Conservation (phyloP, 2,113 vertebrate species). For the Litocranius walleri region DNA sequence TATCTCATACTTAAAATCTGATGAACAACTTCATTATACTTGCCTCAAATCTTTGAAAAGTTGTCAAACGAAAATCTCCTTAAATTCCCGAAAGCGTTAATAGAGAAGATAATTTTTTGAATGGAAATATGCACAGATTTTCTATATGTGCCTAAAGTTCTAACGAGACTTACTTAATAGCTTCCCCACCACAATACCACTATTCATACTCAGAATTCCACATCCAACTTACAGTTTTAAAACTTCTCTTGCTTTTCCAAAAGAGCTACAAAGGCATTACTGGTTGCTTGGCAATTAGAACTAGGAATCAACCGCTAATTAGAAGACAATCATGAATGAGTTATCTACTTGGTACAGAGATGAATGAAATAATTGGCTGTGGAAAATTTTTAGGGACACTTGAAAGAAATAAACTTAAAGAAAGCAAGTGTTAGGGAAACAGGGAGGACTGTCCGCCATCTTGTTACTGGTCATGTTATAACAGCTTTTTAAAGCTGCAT, state of each 20-base stretch:
- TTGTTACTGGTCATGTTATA: constrained; percentile 49
- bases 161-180: constrained; percentile 45
- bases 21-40: constrained; percentile 80
- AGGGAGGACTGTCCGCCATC: constrained; percentile 49
- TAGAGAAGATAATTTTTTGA: constrained; percentile 84
- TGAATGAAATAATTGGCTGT: constrained; percentile 69
- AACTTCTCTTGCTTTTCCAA: constrained; percentile 55
- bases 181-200: constrained; percentile 53
- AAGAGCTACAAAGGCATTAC: constrained; percentile 67
- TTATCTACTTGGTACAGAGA: constrained; percentile 43
- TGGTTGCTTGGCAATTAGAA: constrained; percentile 71
- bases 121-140: constrained; percentile 66
- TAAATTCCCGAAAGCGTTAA: constrained; percentile 92
- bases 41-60: constrained; percentile 99
- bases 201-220: constrained; percentile 61
- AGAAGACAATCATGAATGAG: constrained; percentile 68
- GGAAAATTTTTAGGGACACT: constrained; percentile 58
- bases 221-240: constrained; percentile 60
- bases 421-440: constrained; percentile 53
- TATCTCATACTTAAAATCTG: constrained; percentile 27
- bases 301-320: constrained; percentile 66
- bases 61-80: constrained; percentile 99
- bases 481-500: constrained; percentile 55
- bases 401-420: constrained; percentile 65
- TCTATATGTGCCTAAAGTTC: constrained; percentile 26